phyloP scores from a whole-genome alignment of 2,113 vertebrate genomes.

The Emydocephalus ijimae region DNA sequence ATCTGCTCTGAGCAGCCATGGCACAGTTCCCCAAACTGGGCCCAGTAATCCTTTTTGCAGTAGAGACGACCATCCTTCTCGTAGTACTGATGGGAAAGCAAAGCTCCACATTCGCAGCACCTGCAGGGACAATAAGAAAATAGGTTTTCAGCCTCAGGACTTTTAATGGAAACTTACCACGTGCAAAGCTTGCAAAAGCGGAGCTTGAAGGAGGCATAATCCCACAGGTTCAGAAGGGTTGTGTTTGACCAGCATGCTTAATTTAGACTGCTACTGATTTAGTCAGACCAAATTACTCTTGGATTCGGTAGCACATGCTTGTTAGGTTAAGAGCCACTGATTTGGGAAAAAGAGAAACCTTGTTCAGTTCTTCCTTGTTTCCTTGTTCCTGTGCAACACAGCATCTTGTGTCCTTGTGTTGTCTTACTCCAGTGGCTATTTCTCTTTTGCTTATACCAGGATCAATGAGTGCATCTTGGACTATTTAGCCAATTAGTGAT shows the following conservation, averaged over 20 bases:
- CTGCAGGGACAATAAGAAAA: conserved; percentile 52
- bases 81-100: conserved; percentile 95
- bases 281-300: background rate
- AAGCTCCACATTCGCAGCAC: conserved; percentile 89
- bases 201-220: background rate
- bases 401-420: background rate
- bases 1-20: conserved; percentile 94
- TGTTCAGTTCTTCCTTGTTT: background rate
- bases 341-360: background rate
- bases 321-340: background rate
- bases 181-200: background rate
- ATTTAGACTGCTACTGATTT: background rate
- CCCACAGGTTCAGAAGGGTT: background rate
- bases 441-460: background rate
- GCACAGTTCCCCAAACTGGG: conserved; percentile 89
- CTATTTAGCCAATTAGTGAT: background rate
- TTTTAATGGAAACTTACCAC: background rate
- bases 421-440: background rate
- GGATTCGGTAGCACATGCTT: background rate
- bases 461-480: background rate
- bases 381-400: background rate
- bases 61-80: conserved; percentile 95
- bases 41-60: conserved; percentile 98
- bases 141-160: background rate
- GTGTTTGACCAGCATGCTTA: background rate